Percentiles rank a stretch among this genome's conserved stretches.
These are phyloP conservation scores for Hoplostethus mediterraneus DNA, from an alignment of 2,797 vertebrate species.

Conservation along the genomic window DNA sequence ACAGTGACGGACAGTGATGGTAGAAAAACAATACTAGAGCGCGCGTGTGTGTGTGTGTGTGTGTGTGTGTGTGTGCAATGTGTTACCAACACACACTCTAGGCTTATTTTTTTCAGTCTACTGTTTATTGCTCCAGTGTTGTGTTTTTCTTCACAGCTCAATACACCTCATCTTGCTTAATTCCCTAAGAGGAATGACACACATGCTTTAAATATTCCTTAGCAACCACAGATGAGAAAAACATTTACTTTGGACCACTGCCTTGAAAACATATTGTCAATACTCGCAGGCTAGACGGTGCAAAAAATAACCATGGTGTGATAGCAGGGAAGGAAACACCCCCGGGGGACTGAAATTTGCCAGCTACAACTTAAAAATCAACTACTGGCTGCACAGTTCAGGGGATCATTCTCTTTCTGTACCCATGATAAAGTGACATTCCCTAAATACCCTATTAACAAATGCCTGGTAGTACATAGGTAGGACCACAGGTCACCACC, in stretches of 20 bases:
- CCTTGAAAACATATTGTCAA: conserved; percentile 36
- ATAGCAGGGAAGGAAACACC: neutral
- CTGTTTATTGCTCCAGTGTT: conserved; percentile 22
- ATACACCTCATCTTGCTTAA: conserved; percentile 29
- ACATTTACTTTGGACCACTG: conserved; percentile 42
- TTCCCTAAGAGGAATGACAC: conserved; percentile 41
- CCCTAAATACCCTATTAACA: neutral
- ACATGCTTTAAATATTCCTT: conserved; percentile 64
- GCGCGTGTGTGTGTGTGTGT: neutral
- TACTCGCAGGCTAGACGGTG: neutral
- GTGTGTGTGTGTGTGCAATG: neutral
- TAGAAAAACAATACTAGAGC: too few relatives aligned
- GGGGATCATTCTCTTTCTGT: neutral
- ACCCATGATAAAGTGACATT: neutral
- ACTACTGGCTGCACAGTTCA: conserved; percentile 1
- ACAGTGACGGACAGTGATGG: too few relatives aligned
- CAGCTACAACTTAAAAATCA: neutral
- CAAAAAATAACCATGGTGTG: conserved; percentile 13
- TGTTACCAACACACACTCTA: neutral
- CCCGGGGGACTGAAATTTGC: neutral
- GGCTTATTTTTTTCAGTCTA: neutral
- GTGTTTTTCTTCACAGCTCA: conserved; percentile 31
- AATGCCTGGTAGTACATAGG: neutral
- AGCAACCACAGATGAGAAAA: conserved; percentile 76
- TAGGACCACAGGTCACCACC: neutral